Evolutionary conservation across 2,888 invertebrate species (phyloP), one percentile per base, ranked within the genome.

Genomic region (Lingula anatina): DNA sequence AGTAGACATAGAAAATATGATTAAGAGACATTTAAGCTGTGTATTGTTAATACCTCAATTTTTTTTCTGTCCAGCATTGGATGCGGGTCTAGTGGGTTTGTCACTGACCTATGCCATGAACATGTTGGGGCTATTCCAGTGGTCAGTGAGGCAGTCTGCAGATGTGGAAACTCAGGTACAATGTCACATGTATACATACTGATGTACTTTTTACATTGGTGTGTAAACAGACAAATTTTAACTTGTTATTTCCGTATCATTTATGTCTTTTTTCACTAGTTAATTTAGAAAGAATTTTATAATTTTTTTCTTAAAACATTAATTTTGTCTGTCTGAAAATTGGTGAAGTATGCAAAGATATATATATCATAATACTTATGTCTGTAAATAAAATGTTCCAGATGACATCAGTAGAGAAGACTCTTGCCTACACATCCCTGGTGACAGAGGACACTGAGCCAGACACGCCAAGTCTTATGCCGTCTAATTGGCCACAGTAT

Each of bases 81-180:
- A 59, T 24, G 55, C 55, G 20, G 57, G 59, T n/a, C 42, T 64
- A 38, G 45, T 65, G 20, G 62, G 64, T 4, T 52, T 65, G 46
- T 54, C 64, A 7, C 41, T 65, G 51, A 57, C 58, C 46, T 64
- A 65, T 41, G 55, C 63, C 31, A 24, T 64, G 23, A 58, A 62
- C 31, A 50, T 64, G 15, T 44, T 62, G 44, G 60, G 63, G 28
- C 55, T 62, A 7, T 60, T 59, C 44, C 64, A 65, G 47, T 59
- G 59, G n/a, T 54, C 64, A 3, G 48, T 62, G n/a, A 47, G 60
- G 21, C 60, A 64, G 42, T 60, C 62, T 18, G 60, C 59, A n/a
- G 60, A 63, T 35, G 55, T 65, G 12, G 63, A 63, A 31, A 56
- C 56, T 46, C 63, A 64, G 62, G 64, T 65, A 39, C n/a, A n/a